Percentiles rank a stretch among this genome's conserved stretches.
Conservation (phyloP, 30 jellyfish, hydroid and myxozoan genomes). For the Aurelia sp. region DNA sequence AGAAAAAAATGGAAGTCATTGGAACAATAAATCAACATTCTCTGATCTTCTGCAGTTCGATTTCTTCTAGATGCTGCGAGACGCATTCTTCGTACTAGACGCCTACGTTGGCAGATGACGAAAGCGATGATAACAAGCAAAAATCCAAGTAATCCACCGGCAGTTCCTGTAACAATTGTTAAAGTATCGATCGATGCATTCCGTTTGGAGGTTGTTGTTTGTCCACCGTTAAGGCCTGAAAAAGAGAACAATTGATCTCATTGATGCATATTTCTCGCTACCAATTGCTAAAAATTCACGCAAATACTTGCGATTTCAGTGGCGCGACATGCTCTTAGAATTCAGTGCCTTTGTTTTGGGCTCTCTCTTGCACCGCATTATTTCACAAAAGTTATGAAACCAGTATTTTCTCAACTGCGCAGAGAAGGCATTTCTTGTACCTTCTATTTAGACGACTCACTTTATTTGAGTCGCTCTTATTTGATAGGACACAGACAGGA, state of each 20-base stretch:
- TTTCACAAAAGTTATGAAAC: no score
- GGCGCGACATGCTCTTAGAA: no score
- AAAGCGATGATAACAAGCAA: conserved; percentile 77
- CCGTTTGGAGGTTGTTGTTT: conserved; percentile 35
- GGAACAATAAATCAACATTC: conserved; percentile 88
- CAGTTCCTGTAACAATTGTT: conserved; percentile 93
- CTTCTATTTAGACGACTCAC: no score
- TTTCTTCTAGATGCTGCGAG: conserved; percentile 65
- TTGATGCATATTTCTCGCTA: no score
- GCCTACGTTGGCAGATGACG: conserved; percentile 93
- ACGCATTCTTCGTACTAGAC: conserved; percentile 86
- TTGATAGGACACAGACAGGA: no score
- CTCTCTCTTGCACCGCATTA: no score
- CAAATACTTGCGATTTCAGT: no score
- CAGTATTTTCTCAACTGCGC: no score
- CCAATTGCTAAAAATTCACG: no score
- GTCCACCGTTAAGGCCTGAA: conserved; percentile 26
- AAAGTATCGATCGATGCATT: conserved; percentile 80
- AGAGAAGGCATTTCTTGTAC: no score
- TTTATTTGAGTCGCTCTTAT: no score
- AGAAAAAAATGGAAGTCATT: conserved; percentile 88
- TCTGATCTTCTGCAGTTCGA: conserved; percentile 78
- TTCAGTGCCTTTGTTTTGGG: no score
- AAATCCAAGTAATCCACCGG: conserved; percentile 92
- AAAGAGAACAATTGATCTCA: background rate